Percentiles rank a stretch among this genome's conserved stretches.
Evolutionary conservation across 37 sponge, comb jelly and placozoan species (phyloP).

Genomic region (Spongilla lacustris): DNA sequence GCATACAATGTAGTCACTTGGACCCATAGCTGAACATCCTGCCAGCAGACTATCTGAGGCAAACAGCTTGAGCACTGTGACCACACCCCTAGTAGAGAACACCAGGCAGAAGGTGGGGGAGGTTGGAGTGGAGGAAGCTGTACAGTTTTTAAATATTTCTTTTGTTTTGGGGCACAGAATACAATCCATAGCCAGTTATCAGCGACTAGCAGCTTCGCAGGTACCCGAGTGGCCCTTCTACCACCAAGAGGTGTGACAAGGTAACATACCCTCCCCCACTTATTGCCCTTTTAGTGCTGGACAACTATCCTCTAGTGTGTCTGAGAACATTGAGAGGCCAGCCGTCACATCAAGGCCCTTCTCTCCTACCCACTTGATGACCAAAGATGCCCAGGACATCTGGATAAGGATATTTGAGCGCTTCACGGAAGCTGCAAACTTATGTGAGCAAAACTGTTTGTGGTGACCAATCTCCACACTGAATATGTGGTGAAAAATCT

Average conservation of each 20-base stretch:
- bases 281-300: not conserved
- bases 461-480: not conserved
- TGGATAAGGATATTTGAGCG: conserved; percentile 12
- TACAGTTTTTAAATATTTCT: too few species aligned
- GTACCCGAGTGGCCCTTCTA: not conserved
- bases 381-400: conserved; percentile 8
- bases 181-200: not conserved
- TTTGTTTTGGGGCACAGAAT: not conserved
- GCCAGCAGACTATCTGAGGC: not conserved
- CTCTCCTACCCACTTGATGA: conserved; percentile 14
- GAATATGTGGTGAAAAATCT: too few species aligned
- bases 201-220: not conserved
- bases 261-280: not conserved
- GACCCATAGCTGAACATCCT: not conserved
- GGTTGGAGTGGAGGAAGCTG: too few species aligned
- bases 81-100: not conserved
- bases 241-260: not conserved
- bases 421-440: conserved; percentile 18
- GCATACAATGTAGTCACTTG: not conserved
- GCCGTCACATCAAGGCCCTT: not conserved
- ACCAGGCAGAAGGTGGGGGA: not conserved
- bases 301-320: not conserved
- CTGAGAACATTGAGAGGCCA: not conserved
- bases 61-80: not conserved
- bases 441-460: not conserved